Percentiles rank a stretch among this genome's conserved stretches.
phyloP scores from a whole-genome alignment of 2,113 vertebrate species.

The Muntiacus muntjak region DNA sequence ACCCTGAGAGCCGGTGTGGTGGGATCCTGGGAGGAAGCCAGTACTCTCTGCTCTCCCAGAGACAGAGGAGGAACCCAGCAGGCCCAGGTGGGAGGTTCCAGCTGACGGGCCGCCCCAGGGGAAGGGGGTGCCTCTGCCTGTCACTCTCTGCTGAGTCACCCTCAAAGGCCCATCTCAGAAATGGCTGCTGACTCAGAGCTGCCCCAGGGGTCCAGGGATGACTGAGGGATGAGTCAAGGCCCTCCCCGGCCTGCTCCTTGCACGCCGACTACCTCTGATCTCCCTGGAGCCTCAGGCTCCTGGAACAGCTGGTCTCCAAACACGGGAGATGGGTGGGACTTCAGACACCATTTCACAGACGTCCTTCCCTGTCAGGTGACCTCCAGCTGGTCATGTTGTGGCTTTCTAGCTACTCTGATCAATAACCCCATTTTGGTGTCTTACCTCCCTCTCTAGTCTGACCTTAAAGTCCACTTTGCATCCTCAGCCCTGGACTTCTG shows the following conservation, averaged over 20 bases:
- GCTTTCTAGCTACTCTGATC: neutral
- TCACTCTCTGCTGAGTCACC: constrained; percentile 7
- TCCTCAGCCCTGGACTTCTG: too few species aligned
- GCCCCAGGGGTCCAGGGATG: neutral
- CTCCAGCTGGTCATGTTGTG: neutral
- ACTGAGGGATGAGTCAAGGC: neutral
- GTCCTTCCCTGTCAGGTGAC: neutral
- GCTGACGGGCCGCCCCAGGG: neutral
- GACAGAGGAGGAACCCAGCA: neutral
- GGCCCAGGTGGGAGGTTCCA: neutral
- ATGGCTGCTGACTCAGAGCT: neutral
- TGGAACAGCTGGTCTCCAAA: neutral
- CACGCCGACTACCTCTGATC: neutral
- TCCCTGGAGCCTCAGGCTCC: neutral
- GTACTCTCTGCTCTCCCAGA: neutral
- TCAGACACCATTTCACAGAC: neutral
- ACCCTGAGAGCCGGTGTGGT: neutral
- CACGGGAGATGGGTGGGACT: neutral
- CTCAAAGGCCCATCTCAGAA: neutral
- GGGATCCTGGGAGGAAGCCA: neutral
- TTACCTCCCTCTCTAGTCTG: neutral
- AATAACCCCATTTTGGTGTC: neutral
- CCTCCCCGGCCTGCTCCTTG: too few species aligned
- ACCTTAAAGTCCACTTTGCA: neutral
- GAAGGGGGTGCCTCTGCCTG: neutral